Percentiles rank a stretch among this genome's conserved stretches.
phyloP scores from a whole-genome alignment of 2,888 invertebrate species.

The Cephus nigrinus region DNA sequence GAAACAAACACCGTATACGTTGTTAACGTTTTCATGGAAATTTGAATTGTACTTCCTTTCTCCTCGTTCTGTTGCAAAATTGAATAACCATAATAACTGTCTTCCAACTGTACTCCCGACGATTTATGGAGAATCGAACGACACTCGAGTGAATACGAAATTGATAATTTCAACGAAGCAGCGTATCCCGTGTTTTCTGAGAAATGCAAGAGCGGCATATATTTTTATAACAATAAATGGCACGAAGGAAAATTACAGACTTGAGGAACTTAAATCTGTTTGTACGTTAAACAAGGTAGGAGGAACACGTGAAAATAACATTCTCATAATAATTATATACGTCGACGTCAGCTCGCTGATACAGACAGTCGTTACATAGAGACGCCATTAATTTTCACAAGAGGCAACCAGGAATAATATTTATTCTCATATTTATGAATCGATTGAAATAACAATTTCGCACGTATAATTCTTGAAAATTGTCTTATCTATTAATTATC shows the following conservation, averaged over 20 bases:
- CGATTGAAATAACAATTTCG: not conserved
- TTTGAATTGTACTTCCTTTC: not conserved
- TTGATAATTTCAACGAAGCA: not conserved
- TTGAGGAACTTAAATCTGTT: too few relatives aligned
- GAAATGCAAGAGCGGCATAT: not conserved
- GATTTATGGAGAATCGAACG: not conserved
- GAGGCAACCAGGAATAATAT: constrained; percentile 17
- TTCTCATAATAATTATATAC: not conserved
- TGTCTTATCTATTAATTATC: not conserved
- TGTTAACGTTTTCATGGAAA: not conserved
- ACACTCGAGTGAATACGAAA: not conserved
- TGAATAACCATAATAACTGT: not conserved
- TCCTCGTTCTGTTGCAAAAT: not conserved
- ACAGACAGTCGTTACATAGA: not conserved
- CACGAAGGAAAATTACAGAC: not conserved
- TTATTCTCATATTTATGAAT: constrained; percentile 20
- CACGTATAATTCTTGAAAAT: not conserved
- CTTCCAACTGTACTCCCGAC: not conserved
- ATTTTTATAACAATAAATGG: not conserved
- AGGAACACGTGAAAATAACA: too few relatives aligned
- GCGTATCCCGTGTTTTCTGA: not conserved
- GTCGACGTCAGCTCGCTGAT: not conserved
- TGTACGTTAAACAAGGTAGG: too few relatives aligned
- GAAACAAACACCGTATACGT: not conserved
- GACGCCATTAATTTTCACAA: not conserved